Conservation (phyloP, 2,888 invertebrate genomes). For the Blera fallax region DNA sequence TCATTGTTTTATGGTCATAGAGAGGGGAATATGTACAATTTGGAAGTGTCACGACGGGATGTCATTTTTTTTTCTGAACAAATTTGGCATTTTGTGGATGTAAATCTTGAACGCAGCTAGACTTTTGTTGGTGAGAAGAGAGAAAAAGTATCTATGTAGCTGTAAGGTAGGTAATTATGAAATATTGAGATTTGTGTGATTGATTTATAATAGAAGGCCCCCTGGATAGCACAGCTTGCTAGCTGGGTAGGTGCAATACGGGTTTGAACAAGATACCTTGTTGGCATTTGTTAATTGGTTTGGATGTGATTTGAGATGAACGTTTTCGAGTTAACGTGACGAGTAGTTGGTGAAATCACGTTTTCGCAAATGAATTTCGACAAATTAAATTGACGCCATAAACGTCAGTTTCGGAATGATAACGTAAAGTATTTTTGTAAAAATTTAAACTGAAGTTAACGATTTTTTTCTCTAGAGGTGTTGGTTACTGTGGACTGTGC, state of each 20-base stretch:
- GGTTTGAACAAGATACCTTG: conserved; percentile 21
- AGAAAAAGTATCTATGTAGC: background rate
- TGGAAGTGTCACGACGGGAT: conserved; percentile 1
- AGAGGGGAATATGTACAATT: background rate
- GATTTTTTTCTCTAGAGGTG: too few relatives aligned
- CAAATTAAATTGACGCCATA: background rate
- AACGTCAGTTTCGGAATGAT: background rate
- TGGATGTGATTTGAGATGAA: background rate
- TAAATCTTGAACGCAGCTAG: background rate
- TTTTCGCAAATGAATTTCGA: background rate
- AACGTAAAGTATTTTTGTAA: background rate
- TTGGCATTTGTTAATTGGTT: conserved; percentile 46
- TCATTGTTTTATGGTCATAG: conserved; percentile 27
- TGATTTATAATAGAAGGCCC: conserved; percentile 46
- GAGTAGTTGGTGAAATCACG: background rate
- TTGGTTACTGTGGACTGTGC: too few relatives aligned
- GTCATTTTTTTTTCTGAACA: conserved; percentile 17
- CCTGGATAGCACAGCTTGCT: conserved; percentile 26
- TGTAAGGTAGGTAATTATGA: conserved; percentile 23
- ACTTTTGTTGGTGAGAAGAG: background rate
- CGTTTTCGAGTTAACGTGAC: background rate
- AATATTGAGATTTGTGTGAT: conserved; percentile 27
- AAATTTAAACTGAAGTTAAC: too few relatives aligned
- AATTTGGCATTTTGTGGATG: conserved; percentile 24
- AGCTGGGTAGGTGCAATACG: background rate